These are phyloP conservation scores for Gambelia wislizenii DNA, from an alignment of 2,797 vertebrate species.

Conservation along the genomic window DNA sequence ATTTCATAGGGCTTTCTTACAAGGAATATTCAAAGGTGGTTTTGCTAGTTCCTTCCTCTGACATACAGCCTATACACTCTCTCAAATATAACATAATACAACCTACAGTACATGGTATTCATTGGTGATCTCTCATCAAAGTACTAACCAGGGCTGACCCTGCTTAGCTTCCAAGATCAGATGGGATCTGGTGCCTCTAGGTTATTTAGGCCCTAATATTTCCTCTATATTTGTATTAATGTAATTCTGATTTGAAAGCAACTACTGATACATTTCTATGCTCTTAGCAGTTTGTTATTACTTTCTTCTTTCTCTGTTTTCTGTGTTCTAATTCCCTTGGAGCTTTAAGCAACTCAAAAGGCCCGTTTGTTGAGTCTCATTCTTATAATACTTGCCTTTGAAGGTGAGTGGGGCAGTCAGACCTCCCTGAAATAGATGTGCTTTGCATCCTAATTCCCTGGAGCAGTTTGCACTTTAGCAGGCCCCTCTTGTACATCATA, in stretches of 20 bases:
- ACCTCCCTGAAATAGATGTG: conserved; percentile 1
- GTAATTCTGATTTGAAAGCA: not conserved
- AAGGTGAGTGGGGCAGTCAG: not conserved
- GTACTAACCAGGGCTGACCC: no score
- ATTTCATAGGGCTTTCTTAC: no score
- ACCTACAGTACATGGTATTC: no score
- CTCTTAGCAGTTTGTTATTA: not conserved
- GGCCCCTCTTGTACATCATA: not conserved
- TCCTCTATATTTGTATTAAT: not conserved
- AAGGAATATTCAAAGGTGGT: no score
- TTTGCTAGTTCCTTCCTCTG: no score
- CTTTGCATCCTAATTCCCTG: not conserved
- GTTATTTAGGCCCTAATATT: not conserved
- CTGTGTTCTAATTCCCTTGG: not conserved
- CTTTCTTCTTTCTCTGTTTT: not conserved
- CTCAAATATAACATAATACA: no score
- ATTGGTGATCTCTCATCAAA: no score
- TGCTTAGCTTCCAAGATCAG: no score
- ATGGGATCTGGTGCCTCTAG: no score
- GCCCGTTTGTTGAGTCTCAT: not conserved
- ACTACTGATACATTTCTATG: not conserved
- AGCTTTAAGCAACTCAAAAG: not conserved
- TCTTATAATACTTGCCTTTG: not conserved
- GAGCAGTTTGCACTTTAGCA: not conserved
- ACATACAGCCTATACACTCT: no score